Conservation (phyloP, 2,113 vertebrate genomes). For the Puma concolor region DNA sequence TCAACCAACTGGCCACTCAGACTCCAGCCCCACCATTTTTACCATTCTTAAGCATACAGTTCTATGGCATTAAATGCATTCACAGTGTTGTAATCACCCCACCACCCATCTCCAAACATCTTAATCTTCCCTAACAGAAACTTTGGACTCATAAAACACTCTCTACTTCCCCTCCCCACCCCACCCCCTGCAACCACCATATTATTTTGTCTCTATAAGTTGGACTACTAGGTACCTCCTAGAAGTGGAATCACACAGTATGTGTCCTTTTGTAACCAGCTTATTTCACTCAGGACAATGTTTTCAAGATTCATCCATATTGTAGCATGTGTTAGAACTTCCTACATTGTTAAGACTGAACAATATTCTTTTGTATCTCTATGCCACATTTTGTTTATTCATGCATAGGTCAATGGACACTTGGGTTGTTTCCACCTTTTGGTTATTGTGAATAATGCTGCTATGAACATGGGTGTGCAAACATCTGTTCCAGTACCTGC, state of each 20-base stretch:
- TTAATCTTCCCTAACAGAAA: not conserved
- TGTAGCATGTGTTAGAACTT: not conserved
- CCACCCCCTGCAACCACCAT: not conserved
- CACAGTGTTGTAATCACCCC: not conserved
- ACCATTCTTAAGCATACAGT: not conserved
- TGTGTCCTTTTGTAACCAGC: not conserved
- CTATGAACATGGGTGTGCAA: not conserved
- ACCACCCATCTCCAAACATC: not conserved
- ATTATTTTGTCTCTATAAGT: constrained; percentile 1
- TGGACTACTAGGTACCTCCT: not conserved
- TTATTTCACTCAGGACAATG: not conserved
- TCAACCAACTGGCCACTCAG: too few species aligned
- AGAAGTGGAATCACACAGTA: not conserved
- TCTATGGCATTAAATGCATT: not conserved
- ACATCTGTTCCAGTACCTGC: not conserved
- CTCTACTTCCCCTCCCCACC: not conserved
- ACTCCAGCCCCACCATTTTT: not conserved
- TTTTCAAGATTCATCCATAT: not conserved
- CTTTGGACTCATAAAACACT: not conserved
- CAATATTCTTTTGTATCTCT: not conserved
- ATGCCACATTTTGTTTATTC: not conserved
- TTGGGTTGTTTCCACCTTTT: not conserved
- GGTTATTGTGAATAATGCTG: not conserved
- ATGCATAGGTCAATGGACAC: not conserved
- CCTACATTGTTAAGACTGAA: not conserved